Base-by-base conservation (phyloP, 2,113 vertebrate species). In the Tachycineta bicolor region DNA sequence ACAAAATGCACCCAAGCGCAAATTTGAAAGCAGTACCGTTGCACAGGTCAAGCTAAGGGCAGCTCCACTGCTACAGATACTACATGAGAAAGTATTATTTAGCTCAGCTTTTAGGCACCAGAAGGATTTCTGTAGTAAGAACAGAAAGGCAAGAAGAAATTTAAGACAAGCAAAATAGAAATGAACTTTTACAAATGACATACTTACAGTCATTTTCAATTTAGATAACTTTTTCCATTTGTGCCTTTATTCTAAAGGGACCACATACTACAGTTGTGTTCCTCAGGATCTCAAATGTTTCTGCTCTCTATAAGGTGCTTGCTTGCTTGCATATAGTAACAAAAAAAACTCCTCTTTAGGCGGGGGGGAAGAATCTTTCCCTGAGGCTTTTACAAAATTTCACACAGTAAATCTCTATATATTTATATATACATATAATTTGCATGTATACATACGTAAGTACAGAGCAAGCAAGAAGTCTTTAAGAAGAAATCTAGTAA, bases 21-120 rank as follows among this genome's bases (percentile, higher is more conserved):
- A 80, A 86, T 56, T 28, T 52, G 89, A 89, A 82, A 69, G 90
- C 84, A 64, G 74, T 1, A 56, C 53, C 63, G 28, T 29, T 70
- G 75, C 59, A 71, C 55, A 88, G 92, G 85, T 86, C 68, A 83
- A 70, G 63, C 55, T 74, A 62, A 93, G 85, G 90, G 59, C 90
- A 90, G 39, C n/a, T 47, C 73, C 70, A 62, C 78, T 79, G 52
- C 37, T 73, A 33, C 0, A 71, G 70, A 10, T 7, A 58, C 4
- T 33, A 53, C 53, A 76, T 1, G 3, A 65, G 70, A 28, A 52
- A 71, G 21, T 16, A 59, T 14, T 31, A 4, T 28, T 50, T 64
- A 76, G 65, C 60, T 71, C 74, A 33, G 59, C 58, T 87, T 83
- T 70, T 20, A 90, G 63, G 10, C 20, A 88, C 41, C 37, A 89